phyloP scores from a whole-genome alignment of 2,797 vertebrate species.

The Brachyalestes nurse region DNA sequence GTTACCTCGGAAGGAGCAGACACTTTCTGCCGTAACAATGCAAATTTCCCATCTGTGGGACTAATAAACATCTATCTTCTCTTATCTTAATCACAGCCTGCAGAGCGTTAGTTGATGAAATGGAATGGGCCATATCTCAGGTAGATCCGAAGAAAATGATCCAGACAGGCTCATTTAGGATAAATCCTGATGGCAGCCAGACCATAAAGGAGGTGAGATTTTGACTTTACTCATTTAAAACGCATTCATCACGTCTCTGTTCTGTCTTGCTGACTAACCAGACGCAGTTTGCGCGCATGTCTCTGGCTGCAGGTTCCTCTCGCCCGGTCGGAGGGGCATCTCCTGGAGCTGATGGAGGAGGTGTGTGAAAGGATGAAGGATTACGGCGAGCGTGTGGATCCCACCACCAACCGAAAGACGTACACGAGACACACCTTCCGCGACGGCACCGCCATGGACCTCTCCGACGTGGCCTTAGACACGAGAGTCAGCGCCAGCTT shows the following conservation, averaged over 20 bases:
- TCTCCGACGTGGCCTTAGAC: conserved; percentile 84
- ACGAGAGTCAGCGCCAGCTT: conserved; percentile 85
- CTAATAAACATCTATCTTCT: background rate
- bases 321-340: conserved; percentile 90
- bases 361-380: conserved; percentile 94
- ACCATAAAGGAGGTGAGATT: conserved; percentile 88
- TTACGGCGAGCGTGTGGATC: conserved; percentile 86
- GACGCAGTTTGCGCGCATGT: too few relatives aligned
- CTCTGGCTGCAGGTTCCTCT: conserved; percentile 83
- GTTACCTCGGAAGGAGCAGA: too few relatives aligned
- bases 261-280: background rate
- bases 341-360: conserved; percentile 90
- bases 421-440: conserved; percentile 84
- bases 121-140: conserved; percentile 93
- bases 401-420: conserved; percentile 83
- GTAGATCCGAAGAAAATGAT: conserved; percentile 93
- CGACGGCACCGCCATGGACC: conserved; percentile 82
- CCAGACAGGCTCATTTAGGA: conserved; percentile 94
- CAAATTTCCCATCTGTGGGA: too few relatives aligned
- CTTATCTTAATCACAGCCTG: conserved; percentile 79
- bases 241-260: background rate
- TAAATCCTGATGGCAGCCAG: conserved; percentile 96
- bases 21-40: too few relatives aligned
- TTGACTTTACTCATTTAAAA: too few relatives aligned
- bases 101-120: conserved; percentile 93